Conservation (phyloP, 2,888 invertebrate species). For the Liopterus haemorrhoidalis region DNA sequence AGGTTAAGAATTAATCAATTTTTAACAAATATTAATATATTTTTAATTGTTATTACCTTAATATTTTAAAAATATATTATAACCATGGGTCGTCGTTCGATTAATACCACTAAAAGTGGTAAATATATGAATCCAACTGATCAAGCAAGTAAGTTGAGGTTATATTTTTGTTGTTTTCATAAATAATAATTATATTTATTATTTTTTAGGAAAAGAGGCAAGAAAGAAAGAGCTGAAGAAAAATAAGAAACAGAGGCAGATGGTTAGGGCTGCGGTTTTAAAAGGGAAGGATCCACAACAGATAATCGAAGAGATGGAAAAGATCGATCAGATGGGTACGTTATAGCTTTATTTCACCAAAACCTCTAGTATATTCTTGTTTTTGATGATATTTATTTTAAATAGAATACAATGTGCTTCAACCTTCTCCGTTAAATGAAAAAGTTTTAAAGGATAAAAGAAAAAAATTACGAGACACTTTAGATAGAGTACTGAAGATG, state of each 20-base stretch:
- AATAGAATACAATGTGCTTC: conserved; percentile 91
- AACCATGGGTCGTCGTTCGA: conserved; percentile 88
- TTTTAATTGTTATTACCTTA: background rate
- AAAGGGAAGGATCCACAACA: conserved; percentile 97
- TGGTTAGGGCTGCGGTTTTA: conserved; percentile 92
- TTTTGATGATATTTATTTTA: conserved; percentile 35
- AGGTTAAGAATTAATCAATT: background rate
- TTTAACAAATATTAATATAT: conserved; percentile 2
- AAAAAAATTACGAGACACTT: conserved; percentile 90
- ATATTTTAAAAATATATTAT: background rate
- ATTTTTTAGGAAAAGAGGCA: conserved; percentile 82
- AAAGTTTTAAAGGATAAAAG: conserved; percentile 95
- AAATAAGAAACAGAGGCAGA: conserved; percentile 94
- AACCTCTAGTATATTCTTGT: conserved; percentile 18
- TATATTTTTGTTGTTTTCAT: conserved; percentile 28
- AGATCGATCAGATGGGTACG: conserved; percentile 96
- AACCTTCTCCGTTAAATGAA: conserved; percentile 91
- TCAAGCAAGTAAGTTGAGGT: conserved; percentile 84
- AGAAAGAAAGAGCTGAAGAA: conserved; percentile 96
- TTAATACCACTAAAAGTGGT: conserved; percentile 99
- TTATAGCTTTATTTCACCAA: conserved; percentile 18
- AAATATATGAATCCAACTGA: conserved; percentile 99
- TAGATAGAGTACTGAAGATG: conserved; percentile 88
- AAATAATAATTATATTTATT: conserved; percentile 19
- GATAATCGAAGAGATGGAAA: conserved; percentile 91